Conservation (phyloP, 2,888 invertebrate genomes). For the Allolobophora icterica region DNA sequence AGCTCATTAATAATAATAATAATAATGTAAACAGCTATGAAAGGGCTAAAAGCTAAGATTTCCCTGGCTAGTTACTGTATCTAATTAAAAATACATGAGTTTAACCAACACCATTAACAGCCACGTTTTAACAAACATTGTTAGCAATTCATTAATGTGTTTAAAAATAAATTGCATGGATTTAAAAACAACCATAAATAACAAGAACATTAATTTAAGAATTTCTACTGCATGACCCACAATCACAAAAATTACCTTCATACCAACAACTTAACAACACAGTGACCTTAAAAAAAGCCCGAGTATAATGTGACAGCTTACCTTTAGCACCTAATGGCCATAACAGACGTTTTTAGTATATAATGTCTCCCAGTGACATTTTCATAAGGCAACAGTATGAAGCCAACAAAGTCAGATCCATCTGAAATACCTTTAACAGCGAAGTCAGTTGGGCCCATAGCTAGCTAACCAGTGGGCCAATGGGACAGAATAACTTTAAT, state of each 20-base stretch:
- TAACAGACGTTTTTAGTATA: too few species aligned
- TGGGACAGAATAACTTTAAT: too few species aligned
- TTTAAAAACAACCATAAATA: not conserved
- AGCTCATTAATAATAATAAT: too few species aligned
- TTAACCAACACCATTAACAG: not conserved
- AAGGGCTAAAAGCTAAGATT: not conserved
- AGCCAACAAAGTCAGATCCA: too few species aligned
- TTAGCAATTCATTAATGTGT: too few species aligned
- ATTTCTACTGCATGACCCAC: not conserved
- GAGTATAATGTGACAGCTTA: not conserved
- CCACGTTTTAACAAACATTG: not conserved
- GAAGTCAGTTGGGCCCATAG: too few species aligned
- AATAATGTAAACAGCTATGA: too few species aligned
- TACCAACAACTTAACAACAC: not conserved
- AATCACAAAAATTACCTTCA: not conserved
- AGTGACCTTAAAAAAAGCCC: not conserved
- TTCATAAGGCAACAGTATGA: too few species aligned
- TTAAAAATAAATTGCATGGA: not conserved
- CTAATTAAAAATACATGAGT: not conserved
- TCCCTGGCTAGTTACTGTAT: not conserved
- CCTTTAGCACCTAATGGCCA: not conserved
- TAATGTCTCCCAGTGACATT: too few species aligned
- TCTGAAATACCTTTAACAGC: too few species aligned
- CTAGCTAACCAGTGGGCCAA: too few species aligned
- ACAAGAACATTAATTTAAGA: not conserved